Percentiles rank a stretch among this genome's conserved stretches.
Evolutionary conservation across 1,140 invertebrate species (phyloP).

Genomic region (Lucilia cuprina): DNA sequence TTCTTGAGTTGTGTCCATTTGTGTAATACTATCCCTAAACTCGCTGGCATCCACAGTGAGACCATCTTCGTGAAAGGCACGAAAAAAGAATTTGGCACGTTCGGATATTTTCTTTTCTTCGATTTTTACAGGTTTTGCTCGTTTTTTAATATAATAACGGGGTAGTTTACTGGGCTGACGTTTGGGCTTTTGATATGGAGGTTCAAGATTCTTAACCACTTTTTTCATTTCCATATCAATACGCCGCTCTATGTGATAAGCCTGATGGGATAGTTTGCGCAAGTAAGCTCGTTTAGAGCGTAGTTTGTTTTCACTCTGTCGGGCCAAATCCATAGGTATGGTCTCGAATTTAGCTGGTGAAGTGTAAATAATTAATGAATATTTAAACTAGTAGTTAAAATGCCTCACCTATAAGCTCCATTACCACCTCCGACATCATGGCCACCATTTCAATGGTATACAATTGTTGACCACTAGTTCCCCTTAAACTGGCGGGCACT

Average conservation of each 20-base stretch:
- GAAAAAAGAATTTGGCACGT: constrained; percentile 51
- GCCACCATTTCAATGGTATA: constrained; percentile 53
- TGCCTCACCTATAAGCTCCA: constrained; percentile 47
- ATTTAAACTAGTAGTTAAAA: too few species aligned
- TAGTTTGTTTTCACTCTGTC: constrained; percentile 42
- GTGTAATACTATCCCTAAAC: constrained; percentile 44
- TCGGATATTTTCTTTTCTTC: constrained; percentile 45
- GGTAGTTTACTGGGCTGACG: constrained; percentile 43
- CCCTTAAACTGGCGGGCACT: constrained; percentile 48
- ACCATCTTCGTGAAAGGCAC: constrained; percentile 53
- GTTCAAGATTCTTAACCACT: constrained; percentile 53
- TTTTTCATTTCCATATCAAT: constrained; percentile 58
- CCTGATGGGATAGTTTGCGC: constrained; percentile 50
- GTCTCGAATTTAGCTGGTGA: constrained; percentile 47
- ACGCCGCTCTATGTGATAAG: constrained; percentile 52
- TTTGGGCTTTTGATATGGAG: constrained; percentile 49
- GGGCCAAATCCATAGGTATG: constrained; percentile 47
- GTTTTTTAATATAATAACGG: constrained; percentile 47
- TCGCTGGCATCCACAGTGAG: background rate
- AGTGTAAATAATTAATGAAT: background rate
- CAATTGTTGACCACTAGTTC: constrained; percentile 48
- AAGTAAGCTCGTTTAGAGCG: constrained; percentile 47
- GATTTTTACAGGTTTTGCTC: constrained; percentile 16
- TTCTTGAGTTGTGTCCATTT: constrained; percentile 51
- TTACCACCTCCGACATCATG: constrained; percentile 48